These are phyloP conservation scores for Amorpha juglandis DNA, from an alignment of 2,888 invertebrate genomes.

Conservation along the genomic window DNA sequence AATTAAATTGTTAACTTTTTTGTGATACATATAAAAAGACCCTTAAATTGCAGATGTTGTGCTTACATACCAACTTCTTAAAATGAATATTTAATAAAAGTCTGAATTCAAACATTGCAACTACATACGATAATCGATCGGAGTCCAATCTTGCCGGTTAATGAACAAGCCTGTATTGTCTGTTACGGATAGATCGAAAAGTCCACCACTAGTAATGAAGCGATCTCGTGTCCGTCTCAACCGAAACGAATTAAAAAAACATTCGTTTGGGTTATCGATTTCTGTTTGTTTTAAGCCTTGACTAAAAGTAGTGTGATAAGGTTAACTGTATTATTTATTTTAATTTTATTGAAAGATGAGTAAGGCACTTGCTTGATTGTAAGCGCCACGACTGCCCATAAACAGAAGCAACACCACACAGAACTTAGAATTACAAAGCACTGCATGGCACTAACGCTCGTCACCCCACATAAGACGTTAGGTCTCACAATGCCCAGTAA, in stretches of 20 bases:
- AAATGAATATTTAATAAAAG: neutral
- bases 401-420: too few relatives aligned
- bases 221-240: conserved; percentile 7
- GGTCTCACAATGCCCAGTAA: too few relatives aligned
- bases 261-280: neutral
- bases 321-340: too few relatives aligned
- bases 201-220: conserved; percentile 11
- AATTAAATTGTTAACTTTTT: too few relatives aligned
- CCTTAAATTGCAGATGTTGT: too few relatives aligned
- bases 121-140: conserved; percentile 1
- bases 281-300: neutral
- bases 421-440: too few relatives aligned
- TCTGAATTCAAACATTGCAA: neutral
- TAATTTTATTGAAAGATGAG: too few relatives aligned
- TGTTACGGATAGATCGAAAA: neutral
- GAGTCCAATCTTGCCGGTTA: conserved; percentile 14
- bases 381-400: too few relatives aligned
- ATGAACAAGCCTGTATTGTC: conserved; percentile 16
- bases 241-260: conserved; percentile 2
- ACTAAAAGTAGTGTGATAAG: neutral
- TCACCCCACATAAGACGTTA: too few relatives aligned
- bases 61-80: neutral
- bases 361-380: too few relatives aligned
- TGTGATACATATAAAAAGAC: too few relatives aligned
- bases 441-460: too few relatives aligned